phyloP scores from a whole-genome alignment of 2,888 invertebrate species.

The Megastigmus dorsalis region DNA sequence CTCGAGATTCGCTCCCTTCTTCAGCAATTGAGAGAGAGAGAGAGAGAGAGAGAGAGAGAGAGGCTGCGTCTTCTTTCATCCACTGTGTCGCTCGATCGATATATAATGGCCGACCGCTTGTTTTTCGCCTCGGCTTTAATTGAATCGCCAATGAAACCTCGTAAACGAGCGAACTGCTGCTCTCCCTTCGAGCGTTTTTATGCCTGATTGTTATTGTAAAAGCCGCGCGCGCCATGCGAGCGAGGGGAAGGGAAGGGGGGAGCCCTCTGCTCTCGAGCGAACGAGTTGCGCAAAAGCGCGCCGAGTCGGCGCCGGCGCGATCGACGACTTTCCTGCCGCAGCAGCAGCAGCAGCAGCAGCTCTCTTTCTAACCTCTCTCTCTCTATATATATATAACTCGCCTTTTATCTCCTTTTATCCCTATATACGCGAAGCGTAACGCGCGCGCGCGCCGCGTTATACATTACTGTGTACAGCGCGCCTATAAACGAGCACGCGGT shows the following conservation, averaged over 20 bases:
- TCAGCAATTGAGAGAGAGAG: not conserved
- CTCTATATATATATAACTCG: too few species aligned
- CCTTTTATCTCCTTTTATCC: too few species aligned
- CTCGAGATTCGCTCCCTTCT: not conserved
- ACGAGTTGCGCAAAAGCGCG: conserved; percentile 46
- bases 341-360: too few species aligned
- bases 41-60: not conserved
- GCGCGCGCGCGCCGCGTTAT: too few species aligned
- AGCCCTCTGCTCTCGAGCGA: too few species aligned
- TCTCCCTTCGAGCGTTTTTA: not conserved
- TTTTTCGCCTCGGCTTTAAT: conserved; percentile 47
- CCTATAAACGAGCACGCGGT: too few species aligned
- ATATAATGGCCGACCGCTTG: not conserved
- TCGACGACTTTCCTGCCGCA: conserved; percentile 25
- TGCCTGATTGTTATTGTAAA: conserved; percentile 15
- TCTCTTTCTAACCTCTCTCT: too few species aligned
- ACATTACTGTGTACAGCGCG: too few species aligned
- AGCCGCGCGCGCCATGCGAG: not conserved
- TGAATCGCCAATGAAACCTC: conserved; percentile 50
- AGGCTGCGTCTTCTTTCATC: not conserved
- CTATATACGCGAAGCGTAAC: too few species aligned
- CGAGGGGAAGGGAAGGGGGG: not conserved
- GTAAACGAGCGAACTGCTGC: not conserved
- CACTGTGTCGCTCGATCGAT: conserved; percentile 6
- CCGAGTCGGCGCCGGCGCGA: conserved; percentile 44